Percentiles rank a stretch among this genome's conserved stretches.
Evolutionary conservation across 2,888 invertebrate genomes (phyloP).

Genomic region (Linyphia triangularis): DNA sequence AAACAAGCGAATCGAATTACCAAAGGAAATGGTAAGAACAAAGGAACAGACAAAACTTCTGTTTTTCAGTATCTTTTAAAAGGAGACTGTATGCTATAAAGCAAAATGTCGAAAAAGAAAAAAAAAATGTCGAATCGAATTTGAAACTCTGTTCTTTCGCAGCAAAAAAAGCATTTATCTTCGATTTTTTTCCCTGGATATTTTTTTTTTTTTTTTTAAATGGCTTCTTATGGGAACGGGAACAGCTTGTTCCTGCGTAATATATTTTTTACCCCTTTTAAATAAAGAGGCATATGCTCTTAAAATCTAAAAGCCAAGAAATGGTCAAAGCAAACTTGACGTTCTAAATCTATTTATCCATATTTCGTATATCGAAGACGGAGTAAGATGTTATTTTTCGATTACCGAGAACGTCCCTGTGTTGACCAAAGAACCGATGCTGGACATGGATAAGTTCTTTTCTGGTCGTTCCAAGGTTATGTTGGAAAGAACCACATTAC

Average conservation of each 20-base stretch:
- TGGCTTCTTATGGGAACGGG: constrained; percentile 6
- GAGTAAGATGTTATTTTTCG: constrained; percentile 29
- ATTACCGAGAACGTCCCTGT: not conserved
- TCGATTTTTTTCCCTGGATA: not conserved
- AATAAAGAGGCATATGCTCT: not conserved
- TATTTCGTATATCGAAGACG: not conserved
- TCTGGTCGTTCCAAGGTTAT: too few species aligned
- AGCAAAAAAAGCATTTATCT: constrained; percentile 32
- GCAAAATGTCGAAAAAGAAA: constrained; percentile 19
- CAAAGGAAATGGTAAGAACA: constrained; percentile 28
- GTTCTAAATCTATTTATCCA: constrained; percentile 21
- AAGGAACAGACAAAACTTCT: constrained; percentile 17
- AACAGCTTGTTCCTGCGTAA: constrained; percentile 15
- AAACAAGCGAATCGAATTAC: constrained; percentile 46
- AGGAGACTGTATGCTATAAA: constrained; percentile 34
- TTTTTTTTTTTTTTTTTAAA: not conserved
- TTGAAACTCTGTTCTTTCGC: constrained; percentile 10
- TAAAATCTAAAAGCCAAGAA: constrained; percentile 44
- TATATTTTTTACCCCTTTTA: constrained; percentile 25
- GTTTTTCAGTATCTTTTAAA: constrained; percentile 46
- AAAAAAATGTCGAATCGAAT: constrained; percentile 45
- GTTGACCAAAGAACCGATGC: too few species aligned
- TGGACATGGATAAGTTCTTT: too few species aligned
- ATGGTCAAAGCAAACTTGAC: constrained; percentile 24
- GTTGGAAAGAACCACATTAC: too few species aligned